phyloP scores from a whole-genome alignment of 2,113 vertebrate genomes.

The Struthio camelus region DNA sequence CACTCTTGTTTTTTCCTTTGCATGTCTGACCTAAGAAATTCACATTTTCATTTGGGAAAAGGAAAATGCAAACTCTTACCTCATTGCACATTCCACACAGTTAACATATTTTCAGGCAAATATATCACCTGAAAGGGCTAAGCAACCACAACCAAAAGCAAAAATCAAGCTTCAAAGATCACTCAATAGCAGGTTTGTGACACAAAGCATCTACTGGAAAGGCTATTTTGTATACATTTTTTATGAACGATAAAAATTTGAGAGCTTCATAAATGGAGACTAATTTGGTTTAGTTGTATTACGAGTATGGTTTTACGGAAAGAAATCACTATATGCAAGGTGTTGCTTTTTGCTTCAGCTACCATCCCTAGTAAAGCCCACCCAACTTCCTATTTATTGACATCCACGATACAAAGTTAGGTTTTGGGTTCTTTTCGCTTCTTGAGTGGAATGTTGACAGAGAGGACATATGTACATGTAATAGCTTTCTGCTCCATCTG shows the following conservation, averaged over 20 bases:
- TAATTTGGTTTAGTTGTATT: too few species aligned
- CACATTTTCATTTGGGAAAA: background rate
- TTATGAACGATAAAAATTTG: background rate
- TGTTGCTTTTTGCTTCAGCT: background rate
- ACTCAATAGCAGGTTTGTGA: background rate
- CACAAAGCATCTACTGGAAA: background rate
- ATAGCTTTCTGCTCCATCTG: background rate
- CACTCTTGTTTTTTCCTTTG: background rate
- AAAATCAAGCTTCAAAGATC: background rate
- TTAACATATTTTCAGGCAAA: background rate
- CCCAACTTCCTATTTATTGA: background rate
- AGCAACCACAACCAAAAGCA: background rate
- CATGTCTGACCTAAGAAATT: background rate
- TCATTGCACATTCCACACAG: background rate
- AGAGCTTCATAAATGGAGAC: background rate
- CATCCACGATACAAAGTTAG: accelerated
- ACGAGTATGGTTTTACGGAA: background rate
- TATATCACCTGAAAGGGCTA: background rate
- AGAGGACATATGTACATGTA: accelerated
- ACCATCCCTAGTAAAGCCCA: background rate
- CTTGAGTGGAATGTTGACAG: background rate
- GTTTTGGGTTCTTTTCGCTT: background rate
- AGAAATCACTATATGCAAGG: background rate
- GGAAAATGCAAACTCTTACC: background rate
- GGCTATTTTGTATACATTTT: background rate